A percentile compares a stretch with the other conserved stretches of the same genome.
Conservation (phyloP, 2,113 vertebrate species). For the Puntigrus tetrazona region DNA sequence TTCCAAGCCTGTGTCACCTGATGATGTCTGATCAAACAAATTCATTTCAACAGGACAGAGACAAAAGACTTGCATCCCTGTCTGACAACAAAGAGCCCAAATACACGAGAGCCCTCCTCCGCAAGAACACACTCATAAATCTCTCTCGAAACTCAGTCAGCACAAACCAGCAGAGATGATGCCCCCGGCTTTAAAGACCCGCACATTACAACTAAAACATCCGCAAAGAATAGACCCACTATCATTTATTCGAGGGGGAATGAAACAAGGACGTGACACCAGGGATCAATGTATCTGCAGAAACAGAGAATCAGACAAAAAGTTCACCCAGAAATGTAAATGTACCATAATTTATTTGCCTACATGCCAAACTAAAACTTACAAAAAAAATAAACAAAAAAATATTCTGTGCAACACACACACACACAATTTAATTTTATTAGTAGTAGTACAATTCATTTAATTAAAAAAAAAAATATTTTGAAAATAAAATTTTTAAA, state of each 20-base stretch:
- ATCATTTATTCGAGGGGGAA: neutral
- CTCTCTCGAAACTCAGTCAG: conserved; percentile 17
- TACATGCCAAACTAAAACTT: too few species aligned
- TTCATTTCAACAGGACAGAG: neutral
- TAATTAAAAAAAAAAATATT: too few species aligned
- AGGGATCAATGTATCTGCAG: neutral
- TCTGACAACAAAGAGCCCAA: neutral
- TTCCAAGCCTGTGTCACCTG: neutral
- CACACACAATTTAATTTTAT: too few species aligned
- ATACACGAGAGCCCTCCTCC: neutral
- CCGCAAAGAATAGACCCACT: neutral
- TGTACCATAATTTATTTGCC: too few species aligned
- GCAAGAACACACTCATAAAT: conserved; percentile 25
- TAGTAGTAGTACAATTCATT: too few species aligned
- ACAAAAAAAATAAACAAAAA: too few species aligned
- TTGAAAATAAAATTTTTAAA: too few species aligned
- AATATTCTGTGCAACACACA: too few species aligned
- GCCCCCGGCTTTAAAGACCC: neutral
- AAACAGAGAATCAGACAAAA: neutral
- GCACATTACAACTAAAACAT: neutral
- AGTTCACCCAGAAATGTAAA: neutral
- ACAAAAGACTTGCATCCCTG: neutral
- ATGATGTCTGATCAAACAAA: conserved; percentile 7
- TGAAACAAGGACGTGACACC: neutral
- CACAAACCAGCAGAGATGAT: neutral